A percentile compares a stretch with the other conserved stretches of the same genome.
Evolutionary conservation across 1,140 invertebrate species (phyloP).

Genomic region (Tetraneura akinire): DNA sequence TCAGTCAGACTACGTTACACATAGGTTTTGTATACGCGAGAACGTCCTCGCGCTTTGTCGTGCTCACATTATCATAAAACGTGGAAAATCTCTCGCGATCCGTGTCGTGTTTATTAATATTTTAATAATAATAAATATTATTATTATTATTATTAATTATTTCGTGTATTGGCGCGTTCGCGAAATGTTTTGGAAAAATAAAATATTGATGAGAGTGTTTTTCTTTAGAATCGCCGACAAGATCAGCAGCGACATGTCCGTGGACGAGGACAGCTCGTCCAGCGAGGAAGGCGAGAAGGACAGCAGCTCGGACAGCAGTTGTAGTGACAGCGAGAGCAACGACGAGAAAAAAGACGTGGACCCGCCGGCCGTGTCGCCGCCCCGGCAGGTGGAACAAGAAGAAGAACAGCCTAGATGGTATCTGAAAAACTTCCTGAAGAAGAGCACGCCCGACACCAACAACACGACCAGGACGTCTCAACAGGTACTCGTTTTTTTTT

Average conservation of each 20-base stretch:
- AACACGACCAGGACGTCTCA: slow-evolving; percentile 44
- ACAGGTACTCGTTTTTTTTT: slow-evolving; percentile 10
- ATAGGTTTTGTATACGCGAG: too few relatives aligned
- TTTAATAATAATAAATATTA: too few relatives aligned
- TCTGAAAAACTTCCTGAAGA: slow-evolving; percentile 46
- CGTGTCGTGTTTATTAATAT: too few relatives aligned
- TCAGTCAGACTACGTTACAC: too few relatives aligned
- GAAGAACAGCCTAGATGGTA: slow-evolving; percentile 39
- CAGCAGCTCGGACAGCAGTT: slow-evolving; percentile 40
- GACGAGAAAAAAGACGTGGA: slow-evolving; percentile 29
- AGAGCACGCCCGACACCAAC: slow-evolving; percentile 45
- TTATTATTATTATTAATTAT: too few relatives aligned
- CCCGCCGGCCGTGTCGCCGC: slow-evolving; percentile 24
- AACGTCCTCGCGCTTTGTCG: too few relatives aligned
- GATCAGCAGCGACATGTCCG: slow-evolving; percentile 41
- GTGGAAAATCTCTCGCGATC: too few relatives aligned
- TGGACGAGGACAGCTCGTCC: slow-evolving; percentile 46
- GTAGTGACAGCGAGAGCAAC: slow-evolving; percentile 39
- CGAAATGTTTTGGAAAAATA: too few relatives aligned
- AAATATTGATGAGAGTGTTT: too few relatives aligned
- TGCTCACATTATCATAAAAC: too few relatives aligned
- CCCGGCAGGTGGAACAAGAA: slow-evolving; percentile 19
- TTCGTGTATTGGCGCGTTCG: too few relatives aligned
- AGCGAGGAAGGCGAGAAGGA: slow-evolving; percentile 43
- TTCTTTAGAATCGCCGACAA: slow-evolving; percentile 1